phyloP scores from a whole-genome alignment of 2,113 vertebrate species.

The Neotoma lepida region DNA sequence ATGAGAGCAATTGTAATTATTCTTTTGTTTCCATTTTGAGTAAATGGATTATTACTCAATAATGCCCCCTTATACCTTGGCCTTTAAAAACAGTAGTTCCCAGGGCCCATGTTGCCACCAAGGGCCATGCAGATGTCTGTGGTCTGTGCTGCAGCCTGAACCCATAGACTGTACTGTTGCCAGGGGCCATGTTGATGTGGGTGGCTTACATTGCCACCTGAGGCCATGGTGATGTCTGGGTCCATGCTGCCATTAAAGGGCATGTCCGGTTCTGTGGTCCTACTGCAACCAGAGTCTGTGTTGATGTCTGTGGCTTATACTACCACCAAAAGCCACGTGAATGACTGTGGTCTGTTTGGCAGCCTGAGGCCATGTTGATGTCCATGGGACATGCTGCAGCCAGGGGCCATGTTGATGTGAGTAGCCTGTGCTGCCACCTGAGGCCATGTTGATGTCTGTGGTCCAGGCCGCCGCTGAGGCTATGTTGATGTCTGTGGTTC shows the following conservation, averaged over 20 bases:
- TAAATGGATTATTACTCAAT: too few relatives aligned
- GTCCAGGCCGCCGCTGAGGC: background rate
- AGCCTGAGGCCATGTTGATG: background rate
- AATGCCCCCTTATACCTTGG: too few relatives aligned
- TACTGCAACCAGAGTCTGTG: background rate
- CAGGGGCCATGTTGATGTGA: background rate
- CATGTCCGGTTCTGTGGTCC: background rate
- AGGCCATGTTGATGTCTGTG: background rate
- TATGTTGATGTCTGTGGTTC: background rate
- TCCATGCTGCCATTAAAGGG: background rate
- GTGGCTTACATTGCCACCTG: background rate
- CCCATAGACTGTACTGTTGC: background rate
- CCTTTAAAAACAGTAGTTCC: background rate
- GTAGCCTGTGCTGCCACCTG: background rate
- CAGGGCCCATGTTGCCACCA: background rate
- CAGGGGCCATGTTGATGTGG: background rate
- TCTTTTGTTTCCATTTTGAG: conserved; percentile 1
- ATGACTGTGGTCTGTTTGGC: background rate
- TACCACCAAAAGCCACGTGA: background rate
- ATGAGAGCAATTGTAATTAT: conserved; percentile 13
- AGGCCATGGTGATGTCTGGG: background rate
- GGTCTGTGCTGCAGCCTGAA: background rate
- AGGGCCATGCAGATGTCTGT: background rate
- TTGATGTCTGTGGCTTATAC: background rate
- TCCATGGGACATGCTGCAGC: background rate